Base-by-base conservation (phyloP, 1,140 invertebrate genomes). In the Lasioglossum baleicum region DNA sequence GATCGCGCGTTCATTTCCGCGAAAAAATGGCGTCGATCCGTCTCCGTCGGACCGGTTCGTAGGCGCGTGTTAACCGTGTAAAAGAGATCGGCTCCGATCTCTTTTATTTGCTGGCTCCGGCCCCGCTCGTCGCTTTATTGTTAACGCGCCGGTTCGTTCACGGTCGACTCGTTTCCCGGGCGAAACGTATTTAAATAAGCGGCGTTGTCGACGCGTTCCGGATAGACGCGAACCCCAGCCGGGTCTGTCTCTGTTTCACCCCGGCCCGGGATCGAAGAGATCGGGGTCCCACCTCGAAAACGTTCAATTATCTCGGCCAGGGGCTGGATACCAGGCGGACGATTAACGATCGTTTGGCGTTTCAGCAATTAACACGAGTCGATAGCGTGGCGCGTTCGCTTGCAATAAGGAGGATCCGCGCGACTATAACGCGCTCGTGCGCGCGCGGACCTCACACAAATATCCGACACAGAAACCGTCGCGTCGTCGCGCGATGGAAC, bases 291-390 rank as follows among this genome's bases (percentile, higher is more conserved):
- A 71, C 17, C 75, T 81, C 74, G 51, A 66, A 81, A 81, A 78
- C 75, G 75, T 64, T 81, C 75, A 78, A 81, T 81, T 81, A 81
- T 81, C 75, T 3, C 58, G 73, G 26, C 64, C 7, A 13, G 48
- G 6, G 48, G 44, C 22, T 13, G 35, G 73, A 76, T 61, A 40
- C 31, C 56, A 53, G 35, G 60, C 67, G 20, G 40, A 15, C 80
- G 80, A 81, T 81, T 81, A 81, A 81, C 67, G 80, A 81, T 78
- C 80, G 68, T 61, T 78, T 61, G 74, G 75, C 75, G 75, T 81
- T 81, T 81, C 80, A 78, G 80, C 67, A 81, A 81, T 81, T 81
- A 81, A 81, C 80, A 75, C 80, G 75, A 71, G 31, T 60, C 75
- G 67, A 81, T 81, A 78, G 75, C 68, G 40, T 48, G 79, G 48